Percentiles rank a stretch among this genome's conserved stretches.
phyloP scores from a whole-genome alignment of 64 coral and sea anemone genomes.

The Anthopleura sola region DNA sequence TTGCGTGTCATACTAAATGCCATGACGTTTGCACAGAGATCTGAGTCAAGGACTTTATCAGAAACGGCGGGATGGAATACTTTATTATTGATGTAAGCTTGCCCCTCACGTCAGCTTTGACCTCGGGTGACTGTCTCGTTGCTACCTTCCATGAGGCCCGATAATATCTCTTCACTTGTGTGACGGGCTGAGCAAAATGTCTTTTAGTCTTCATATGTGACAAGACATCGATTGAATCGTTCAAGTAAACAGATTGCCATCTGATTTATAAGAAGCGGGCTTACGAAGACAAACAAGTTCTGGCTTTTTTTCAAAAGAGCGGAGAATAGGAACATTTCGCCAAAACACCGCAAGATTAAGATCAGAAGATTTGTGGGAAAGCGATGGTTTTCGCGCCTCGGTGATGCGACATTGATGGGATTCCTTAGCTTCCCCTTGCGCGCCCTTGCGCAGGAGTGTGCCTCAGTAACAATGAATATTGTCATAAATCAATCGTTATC shows the following conservation, averaged over 20 bases:
- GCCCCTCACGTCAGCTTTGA: constrained; percentile 8
- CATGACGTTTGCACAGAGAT: constrained; percentile 4
- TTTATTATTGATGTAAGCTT: neutral
- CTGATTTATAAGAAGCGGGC: neutral
- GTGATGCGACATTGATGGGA: neutral
- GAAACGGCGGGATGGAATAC: neutral
- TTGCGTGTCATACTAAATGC: constrained; percentile 1
- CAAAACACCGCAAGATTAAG: neutral
- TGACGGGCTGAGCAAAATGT: neutral
- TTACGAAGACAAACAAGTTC: neutral
- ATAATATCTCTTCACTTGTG: neutral
- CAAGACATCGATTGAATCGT: neutral
- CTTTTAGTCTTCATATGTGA: neutral
- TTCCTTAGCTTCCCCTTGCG: constrained; percentile 17
- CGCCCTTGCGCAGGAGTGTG: neutral
- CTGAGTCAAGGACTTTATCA: neutral
- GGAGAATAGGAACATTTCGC: neutral
- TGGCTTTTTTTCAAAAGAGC: neutral
- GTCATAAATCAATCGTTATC: constrained; percentile 5
- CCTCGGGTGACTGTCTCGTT: neutral
- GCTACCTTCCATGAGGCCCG: neutral
- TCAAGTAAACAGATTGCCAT: neutral
- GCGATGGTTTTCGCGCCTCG: neutral
- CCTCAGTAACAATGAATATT: neutral
- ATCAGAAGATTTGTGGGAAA: neutral